Base-by-base conservation (phyloP, 2,888 invertebrate species). In the Gastracanthus pulcherrimus region DNA sequence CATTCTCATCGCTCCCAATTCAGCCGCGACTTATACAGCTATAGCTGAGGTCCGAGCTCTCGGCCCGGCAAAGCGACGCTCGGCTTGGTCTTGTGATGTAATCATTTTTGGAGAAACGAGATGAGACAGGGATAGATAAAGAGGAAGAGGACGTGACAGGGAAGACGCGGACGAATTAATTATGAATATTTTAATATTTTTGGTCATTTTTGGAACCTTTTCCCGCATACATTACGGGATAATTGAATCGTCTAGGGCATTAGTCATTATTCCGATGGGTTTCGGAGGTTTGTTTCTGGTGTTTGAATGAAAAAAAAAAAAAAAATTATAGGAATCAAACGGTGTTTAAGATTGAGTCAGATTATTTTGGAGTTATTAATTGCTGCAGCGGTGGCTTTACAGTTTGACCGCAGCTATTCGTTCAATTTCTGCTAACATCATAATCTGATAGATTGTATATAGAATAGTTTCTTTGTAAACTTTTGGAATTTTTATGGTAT, bases 1-100 rank as follows among this genome's bases (percentile, higher is more conserved):
- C 82, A 67, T 82, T 83, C 83, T 80, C 81, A 80, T 81, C 82
- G 76, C 69, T 83, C 38, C 82, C 79, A 82, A 85, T 83, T 83
- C 76, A 23, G 69, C 66, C 13, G 31, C 34, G 4, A n/a, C n/a
- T n/a, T n/a, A n/a, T 16, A 62, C n/a, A n/a, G n/a, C n/a, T n/a
- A n/a, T n/a, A n/a, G n/a, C n/a, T n/a, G n/a, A n/a, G n/a, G 45
- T 45, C 45, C 45, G 45, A 45, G n/a, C n/a, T 4, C 45, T 45
- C n/a, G n/a, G n/a, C n/a, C n/a, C n/a, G n/a, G n/a, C n/a, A n/a
- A 45, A 45, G 45, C 13, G 45, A 45, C 4, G 16, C 3, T 29
- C 16, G 16, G 11, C 48, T 29, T n/a, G 41, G 60, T n/a, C 45
- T 45, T n/a, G 5, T 67, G 66, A 76, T 67, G 31, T 58, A 66